phyloP scores from a whole-genome alignment of 2,113 vertebrate species.

The Brienomyrus longianalis region DNA sequence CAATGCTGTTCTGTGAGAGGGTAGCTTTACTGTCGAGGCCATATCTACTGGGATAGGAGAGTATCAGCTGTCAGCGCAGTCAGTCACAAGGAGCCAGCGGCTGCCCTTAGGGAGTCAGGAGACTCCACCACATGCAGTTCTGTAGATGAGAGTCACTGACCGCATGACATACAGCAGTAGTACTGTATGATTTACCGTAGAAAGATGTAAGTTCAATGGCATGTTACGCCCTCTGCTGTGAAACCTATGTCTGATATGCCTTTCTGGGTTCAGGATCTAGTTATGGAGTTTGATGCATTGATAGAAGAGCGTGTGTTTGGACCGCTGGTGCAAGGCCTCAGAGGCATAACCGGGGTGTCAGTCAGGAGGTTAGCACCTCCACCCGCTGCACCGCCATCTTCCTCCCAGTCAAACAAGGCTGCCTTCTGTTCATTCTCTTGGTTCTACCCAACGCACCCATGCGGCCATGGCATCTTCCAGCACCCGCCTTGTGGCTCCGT shows the following conservation, averaged over 20 bases:
- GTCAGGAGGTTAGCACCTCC: neutral
- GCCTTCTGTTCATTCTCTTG: neutral
- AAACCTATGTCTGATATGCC: neutral
- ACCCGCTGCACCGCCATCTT: neutral
- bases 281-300: neutral
- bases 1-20: neutral
- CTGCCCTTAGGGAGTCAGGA: neutral
- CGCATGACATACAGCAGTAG: neutral
- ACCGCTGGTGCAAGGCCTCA: neutral
- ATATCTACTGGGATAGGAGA: neutral
- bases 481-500: neutral
- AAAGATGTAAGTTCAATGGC: neutral
- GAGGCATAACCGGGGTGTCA: neutral
- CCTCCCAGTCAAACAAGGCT: neutral
- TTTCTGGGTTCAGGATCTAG: neutral
- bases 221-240: neutral
- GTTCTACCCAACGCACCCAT: neutral
- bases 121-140: neutral
- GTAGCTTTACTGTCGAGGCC: neutral
- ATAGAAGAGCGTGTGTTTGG: neutral
- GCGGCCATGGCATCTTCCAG: neutral
- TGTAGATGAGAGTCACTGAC: neutral
- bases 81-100: neutral
- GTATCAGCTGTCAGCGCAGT: neutral
- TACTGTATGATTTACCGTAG: neutral